Conservation (phyloP, 2,797 vertebrate species). For the Phoeniculus purpureus region DNA sequence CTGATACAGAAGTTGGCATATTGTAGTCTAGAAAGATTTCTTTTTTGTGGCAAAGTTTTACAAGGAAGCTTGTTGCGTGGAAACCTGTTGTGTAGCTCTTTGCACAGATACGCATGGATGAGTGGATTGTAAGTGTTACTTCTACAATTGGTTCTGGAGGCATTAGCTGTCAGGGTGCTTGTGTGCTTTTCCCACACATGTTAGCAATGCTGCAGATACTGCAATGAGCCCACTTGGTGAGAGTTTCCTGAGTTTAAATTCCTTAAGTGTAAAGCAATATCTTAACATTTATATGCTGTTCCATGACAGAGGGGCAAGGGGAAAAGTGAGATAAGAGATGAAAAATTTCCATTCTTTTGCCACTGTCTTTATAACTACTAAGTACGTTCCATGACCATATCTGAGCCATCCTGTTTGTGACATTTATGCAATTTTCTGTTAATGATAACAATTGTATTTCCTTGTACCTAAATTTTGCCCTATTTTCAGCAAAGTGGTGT, state of each 20-base stretch:
- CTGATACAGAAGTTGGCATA: background rate
- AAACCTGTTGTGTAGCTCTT: background rate
- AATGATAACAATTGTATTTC: background rate
- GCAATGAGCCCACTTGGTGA: constrained; percentile 52
- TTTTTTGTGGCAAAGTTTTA: background rate
- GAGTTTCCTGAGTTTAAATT: constrained; percentile 56
- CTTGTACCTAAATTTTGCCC: background rate
- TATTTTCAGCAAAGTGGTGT: background rate
- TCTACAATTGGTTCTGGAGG: constrained; percentile 59
- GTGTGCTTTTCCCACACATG: constrained; percentile 60
- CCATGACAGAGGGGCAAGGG: background rate
- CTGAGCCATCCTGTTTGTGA: background rate
- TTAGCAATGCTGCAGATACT: constrained; percentile 37
- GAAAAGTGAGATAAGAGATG: background rate
- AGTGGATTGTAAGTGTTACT: constrained; percentile 55
- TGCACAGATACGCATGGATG: background rate
- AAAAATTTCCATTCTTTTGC: background rate
- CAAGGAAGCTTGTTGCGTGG: background rate
- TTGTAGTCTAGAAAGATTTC: background rate
- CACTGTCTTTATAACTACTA: background rate
- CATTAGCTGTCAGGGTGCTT: constrained; percentile 29
- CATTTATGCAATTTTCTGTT: background rate
- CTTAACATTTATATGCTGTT: constrained; percentile 11
- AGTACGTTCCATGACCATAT: background rate
- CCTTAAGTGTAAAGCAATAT: constrained; percentile 64